Conservation (phyloP, 1,140 invertebrate genomes). For the Pogonomyrmex californicus region DNA sequence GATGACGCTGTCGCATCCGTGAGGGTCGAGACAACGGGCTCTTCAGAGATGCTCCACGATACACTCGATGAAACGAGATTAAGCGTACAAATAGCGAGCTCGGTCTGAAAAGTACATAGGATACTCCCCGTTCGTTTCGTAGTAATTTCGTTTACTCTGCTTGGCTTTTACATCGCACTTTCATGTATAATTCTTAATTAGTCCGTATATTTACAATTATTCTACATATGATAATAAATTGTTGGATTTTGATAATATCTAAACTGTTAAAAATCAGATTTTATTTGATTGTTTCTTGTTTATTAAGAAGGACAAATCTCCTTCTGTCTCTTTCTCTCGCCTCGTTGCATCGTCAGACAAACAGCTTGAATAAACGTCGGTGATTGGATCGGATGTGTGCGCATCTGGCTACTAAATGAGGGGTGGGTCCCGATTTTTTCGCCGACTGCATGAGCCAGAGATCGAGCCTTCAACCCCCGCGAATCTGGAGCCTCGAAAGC, state of each 20-base stretch:
- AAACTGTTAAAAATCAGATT: not conserved
- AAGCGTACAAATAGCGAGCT: constrained; percentile 49
- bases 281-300: not conserved
- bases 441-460: constrained; percentile 38
- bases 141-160: constrained; percentile 42
- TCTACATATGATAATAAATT: not conserved
- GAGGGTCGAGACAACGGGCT: constrained; percentile 59
- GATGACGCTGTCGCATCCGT: constrained; percentile 54
- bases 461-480: constrained; percentile 38
- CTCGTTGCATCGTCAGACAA: constrained; percentile 63
- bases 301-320: not conserved
- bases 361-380: constrained; percentile 78
- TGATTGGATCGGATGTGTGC: constrained; percentile 80
- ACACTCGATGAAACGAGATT: constrained; percentile 54
- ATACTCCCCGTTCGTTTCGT: not conserved
- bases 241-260: not conserved
- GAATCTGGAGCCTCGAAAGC: constrained; percentile 68
- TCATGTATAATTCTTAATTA: constrained; percentile 26
- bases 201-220: not conserved
- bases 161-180: constrained; percentile 11
- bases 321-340: not conserved
- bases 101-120: not conserved
- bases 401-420: constrained; percentile 80
- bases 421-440: constrained; percentile 26
- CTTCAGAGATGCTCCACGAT: constrained; percentile 44